phyloP scores from a whole-genome alignment of 2,888 invertebrate species.

The Biston betularia region DNA sequence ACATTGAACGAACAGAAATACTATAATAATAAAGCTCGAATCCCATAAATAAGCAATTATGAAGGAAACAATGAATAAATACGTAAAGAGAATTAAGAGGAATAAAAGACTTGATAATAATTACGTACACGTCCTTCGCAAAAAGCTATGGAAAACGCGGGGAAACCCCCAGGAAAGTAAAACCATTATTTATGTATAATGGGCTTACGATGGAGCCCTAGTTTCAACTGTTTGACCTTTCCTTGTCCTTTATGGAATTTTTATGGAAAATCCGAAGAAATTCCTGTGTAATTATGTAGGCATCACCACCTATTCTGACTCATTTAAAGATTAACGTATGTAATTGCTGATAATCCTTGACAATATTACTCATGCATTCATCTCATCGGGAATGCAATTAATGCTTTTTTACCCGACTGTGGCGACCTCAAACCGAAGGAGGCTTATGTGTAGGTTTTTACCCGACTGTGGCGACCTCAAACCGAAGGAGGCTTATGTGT shows the following conservation, averaged over 20 bases:
- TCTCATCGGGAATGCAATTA: no score
- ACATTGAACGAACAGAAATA: neutral
- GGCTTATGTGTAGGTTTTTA: no score
- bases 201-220: conserved; percentile 19
- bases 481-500: no score
- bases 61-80: conserved; percentile 18
- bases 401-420: no score
- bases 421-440: no score
- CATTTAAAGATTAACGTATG: neutral
- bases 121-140: conserved; percentile 12
- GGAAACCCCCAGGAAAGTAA: conserved; percentile 27
- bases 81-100: conserved; percentile 11
- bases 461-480: no score
- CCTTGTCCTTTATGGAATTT: conserved; percentile 23
- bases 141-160: conserved; percentile 21
- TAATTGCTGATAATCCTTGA: no score
- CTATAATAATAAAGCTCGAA: neutral
- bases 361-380: no score
- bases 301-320: neutral
- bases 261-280: conserved; percentile 19
- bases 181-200: conserved; percentile 29
- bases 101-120: conserved; percentile 16
- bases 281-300: conserved; percentile 3
- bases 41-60: conserved; percentile 11
- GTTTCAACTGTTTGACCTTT: conserved; percentile 26